Percentiles rank a stretch among this genome's conserved stretches.
Conservation (phyloP, 2,113 vertebrate species). For the Glaucidium brasilianum region DNA sequence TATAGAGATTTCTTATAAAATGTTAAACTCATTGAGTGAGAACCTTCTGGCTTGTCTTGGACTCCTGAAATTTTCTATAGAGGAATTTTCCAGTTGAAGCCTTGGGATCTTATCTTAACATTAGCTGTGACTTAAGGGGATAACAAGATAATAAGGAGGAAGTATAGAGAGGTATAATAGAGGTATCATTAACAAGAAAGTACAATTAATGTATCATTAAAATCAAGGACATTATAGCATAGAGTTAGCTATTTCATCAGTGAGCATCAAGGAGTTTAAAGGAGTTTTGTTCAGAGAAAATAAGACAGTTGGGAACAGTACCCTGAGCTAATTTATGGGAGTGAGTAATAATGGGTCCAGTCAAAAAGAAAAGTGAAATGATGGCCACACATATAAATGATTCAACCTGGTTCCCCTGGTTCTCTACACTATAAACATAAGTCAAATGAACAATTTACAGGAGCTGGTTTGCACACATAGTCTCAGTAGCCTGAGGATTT, state of each 20-base stretch:
- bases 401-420: background rate
- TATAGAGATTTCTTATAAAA: background rate
- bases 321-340: background rate
- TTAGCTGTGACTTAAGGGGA: background rate
- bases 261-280: conserved; percentile 1
- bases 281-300: background rate
- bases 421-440: background rate
- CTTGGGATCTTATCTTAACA: background rate
- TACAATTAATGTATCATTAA: conserved; percentile 18
- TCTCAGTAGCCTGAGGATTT: background rate
- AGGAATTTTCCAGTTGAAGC: background rate
- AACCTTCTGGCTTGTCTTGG: background rate
- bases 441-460: background rate
- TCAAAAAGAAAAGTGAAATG: background rate
- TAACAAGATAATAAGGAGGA: conserved; percentile 27
- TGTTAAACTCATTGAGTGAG: background rate
- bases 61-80: background rate
- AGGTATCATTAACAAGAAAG: background rate
- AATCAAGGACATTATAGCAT: conserved; percentile 16
- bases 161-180: background rate
- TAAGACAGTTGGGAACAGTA: background rate
- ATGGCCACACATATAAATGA: background rate
- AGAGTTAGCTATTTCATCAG: background rate
- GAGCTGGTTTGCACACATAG: background rate
- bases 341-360: background rate